Evolutionary conservation across 2,888 invertebrate genomes (phyloP).

Genomic region (Epsilonema sp.): DNA sequence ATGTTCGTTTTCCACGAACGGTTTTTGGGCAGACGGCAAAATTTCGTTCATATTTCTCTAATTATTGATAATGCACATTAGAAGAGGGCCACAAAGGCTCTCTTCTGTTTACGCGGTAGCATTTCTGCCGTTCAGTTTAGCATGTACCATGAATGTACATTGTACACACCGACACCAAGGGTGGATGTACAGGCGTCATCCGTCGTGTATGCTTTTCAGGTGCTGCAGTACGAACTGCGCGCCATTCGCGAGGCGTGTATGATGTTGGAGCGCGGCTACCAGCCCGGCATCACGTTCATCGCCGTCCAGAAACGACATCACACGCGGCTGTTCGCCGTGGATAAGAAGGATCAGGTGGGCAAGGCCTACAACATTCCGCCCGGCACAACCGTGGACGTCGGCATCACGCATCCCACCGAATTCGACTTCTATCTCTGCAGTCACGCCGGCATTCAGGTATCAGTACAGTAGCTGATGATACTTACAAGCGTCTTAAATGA

Average conservation of each 20-base stretch:
- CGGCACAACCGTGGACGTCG: slow-evolving; percentile 97
- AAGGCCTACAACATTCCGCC: slow-evolving; percentile 98
- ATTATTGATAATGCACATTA: too few relatives aligned
- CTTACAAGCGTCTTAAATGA: too few relatives aligned
- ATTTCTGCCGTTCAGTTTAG: too few relatives aligned
- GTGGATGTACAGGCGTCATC: too few relatives aligned
- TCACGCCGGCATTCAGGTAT: slow-evolving; percentile 41
- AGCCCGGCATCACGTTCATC: slow-evolving; percentile 91
- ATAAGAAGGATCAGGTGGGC: slow-evolving; percentile 86
- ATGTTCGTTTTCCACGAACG: too few relatives aligned
- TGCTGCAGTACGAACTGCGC: slow-evolving; percentile 84
- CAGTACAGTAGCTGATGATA: too few relatives aligned
- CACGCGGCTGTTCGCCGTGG: slow-evolving; percentile 91
- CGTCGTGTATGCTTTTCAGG: slow-evolving; percentile 42
- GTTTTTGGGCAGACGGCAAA: too few relatives aligned
- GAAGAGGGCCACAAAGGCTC: too few relatives aligned
- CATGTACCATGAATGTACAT: too few relatives aligned
- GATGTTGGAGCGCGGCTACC: slow-evolving; percentile 77
- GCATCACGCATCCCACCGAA: slow-evolving; percentile 98
- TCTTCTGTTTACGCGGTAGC: too few relatives aligned
- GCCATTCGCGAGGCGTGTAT: slow-evolving; percentile 96
- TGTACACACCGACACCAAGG: too few relatives aligned
- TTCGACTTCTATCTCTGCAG: slow-evolving; percentile 97
- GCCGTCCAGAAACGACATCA: slow-evolving; percentile 98
- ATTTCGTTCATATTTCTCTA: too few relatives aligned